Conservation (phyloP, 2,113 vertebrate genomes). For the Pollimyrus isidori region DNA sequence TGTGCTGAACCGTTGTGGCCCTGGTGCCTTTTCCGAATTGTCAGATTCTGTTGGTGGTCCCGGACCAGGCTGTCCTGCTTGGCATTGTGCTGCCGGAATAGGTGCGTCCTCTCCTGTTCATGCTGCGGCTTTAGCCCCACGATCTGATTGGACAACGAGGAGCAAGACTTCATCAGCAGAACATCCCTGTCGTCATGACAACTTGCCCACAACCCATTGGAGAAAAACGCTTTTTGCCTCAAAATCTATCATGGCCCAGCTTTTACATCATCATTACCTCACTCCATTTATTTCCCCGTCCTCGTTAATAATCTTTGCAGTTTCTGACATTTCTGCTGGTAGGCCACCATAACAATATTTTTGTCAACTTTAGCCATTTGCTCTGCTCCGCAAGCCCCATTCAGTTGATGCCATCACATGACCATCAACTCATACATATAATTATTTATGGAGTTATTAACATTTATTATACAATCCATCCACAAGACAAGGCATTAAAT, state of each 20-base stretch:
- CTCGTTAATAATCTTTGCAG: conserved; percentile 40
- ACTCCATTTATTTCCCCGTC: conserved; percentile 42
- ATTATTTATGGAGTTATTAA: conserved; percentile 28
- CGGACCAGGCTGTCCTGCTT: conserved; percentile 82
- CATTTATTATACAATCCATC: conserved; percentile 29
- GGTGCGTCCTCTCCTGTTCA: conserved; percentile 95
- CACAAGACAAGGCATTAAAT: conserved; percentile 6
- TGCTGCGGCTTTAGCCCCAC: conserved; percentile 92
- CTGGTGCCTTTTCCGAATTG: conserved; percentile 72
- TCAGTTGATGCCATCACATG: conserved; percentile 49
- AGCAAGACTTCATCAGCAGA: conserved; percentile 94
- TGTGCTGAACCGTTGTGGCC: conserved; percentile 75
- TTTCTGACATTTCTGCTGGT: conserved; percentile 26
- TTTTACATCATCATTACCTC: conserved; percentile 77
- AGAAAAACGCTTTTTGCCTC: conserved; percentile 53
- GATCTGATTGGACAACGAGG: conserved; percentile 95
- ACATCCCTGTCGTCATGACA: conserved; percentile 99
- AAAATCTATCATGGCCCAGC: conserved; percentile 62
- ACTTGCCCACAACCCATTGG: conserved; percentile 77
- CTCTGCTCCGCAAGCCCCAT: conserved; percentile 42
- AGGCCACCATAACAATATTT: conserved; percentile 24
- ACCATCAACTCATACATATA: conserved; percentile 42
- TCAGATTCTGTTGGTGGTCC: conserved; percentile 83
- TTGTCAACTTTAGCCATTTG: conserved; percentile 42
- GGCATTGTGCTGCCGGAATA: conserved; percentile 92